Conservation (phyloP, 2,888 invertebrate genomes). For the Drosophila conformis region DNA sequence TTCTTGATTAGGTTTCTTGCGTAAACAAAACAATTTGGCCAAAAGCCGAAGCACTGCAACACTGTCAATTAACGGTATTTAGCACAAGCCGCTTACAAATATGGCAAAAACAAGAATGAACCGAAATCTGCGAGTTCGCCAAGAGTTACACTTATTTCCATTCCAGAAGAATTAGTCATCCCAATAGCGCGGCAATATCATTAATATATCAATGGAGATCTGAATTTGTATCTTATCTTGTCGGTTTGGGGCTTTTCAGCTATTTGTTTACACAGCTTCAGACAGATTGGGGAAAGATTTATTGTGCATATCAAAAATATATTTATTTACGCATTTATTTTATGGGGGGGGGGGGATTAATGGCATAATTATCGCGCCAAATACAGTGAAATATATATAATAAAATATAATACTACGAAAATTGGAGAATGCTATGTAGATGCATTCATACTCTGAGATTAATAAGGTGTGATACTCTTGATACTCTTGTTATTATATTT, state of each 20-base stretch:
- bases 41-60: constrained; percentile 17
- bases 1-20: constrained; percentile 38
- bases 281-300: not conserved
- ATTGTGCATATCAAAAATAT: not conserved
- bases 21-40: constrained; percentile 55
- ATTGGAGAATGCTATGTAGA: no score
- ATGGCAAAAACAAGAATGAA: not conserved
- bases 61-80: constrained; percentile 65
- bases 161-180: not conserved
- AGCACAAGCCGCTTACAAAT: constrained; percentile 38
- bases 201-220: not conserved
- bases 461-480: no score
- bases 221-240: not conserved
- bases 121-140: not conserved
- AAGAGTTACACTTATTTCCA: not conserved
- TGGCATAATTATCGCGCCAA: not conserved
- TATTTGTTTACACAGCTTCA: not conserved
- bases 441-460: no score
- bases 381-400: no score
- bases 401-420: not conserved
- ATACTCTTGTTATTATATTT: not conserved
- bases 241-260: not conserved
- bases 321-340: not conserved
- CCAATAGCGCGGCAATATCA: not conserved
- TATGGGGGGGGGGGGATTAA: not conserved